Conservation (phyloP, 2,797 vertebrate species). For the Karalla daura region DNA sequence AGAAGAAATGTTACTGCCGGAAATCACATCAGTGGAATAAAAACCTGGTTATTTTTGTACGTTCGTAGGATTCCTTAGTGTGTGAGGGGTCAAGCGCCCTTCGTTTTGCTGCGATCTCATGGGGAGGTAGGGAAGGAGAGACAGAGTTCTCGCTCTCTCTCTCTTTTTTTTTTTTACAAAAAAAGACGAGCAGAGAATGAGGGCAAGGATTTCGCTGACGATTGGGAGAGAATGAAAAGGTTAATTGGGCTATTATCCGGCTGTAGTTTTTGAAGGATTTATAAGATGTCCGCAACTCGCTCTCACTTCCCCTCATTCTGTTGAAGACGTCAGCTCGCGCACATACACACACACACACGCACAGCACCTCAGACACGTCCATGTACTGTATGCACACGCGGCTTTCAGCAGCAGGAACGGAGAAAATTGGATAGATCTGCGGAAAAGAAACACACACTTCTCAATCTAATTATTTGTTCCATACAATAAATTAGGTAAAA, state of each 20-base stretch:
- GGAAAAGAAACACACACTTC: not conserved
- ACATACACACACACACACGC: constrained; percentile 26
- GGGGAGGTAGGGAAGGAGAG: constrained; percentile 52
- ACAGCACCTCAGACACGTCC: constrained; percentile 23
- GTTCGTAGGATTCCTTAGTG: constrained; percentile 52
- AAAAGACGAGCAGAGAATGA: constrained; percentile 43
- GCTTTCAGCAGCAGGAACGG: constrained; percentile 5
- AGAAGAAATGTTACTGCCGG: constrained; percentile 48
- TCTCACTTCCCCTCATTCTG: constrained; percentile 69
- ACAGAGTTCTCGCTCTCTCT: no score
- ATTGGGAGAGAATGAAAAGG: constrained; percentile 85
- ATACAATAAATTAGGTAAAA: not conserved
- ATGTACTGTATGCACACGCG: not conserved
- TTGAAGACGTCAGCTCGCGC: constrained; percentile 77
- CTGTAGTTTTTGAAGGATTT: constrained; percentile 87
- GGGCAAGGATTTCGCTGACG: constrained; percentile 78
- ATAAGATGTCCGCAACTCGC: constrained; percentile 76
- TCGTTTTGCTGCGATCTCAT: constrained; percentile 63
- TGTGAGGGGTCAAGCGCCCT: constrained; percentile 63
- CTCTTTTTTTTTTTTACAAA: constrained; percentile 65
- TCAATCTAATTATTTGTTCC: not conserved
- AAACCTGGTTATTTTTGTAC: constrained; percentile 71
- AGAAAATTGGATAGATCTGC: not conserved
- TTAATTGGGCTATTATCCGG: constrained; percentile 87
- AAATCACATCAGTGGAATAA: constrained; percentile 72